These are phyloP conservation scores for Dicaeum eximium DNA, from an alignment of 2,113 vertebrate species.

Conservation along the genomic window DNA sequence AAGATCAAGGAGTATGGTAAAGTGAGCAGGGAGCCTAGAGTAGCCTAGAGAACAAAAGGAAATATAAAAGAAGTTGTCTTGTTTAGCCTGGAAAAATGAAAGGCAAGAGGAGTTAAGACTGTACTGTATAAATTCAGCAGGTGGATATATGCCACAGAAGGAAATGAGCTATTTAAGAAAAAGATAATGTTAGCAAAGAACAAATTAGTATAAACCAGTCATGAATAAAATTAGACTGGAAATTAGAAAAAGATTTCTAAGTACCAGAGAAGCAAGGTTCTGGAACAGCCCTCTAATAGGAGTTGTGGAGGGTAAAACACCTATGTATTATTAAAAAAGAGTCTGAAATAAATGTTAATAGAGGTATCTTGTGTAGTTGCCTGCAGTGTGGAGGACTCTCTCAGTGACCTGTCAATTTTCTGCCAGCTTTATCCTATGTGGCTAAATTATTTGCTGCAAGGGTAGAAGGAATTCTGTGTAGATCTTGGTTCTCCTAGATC, in stretches of 20 bases:
- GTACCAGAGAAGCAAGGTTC: conserved; percentile 6
- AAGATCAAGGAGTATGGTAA: neutral
- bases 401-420: neutral
- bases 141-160: neutral
- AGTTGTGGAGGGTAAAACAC: neutral
- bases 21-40: neutral
- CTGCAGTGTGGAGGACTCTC: neutral
- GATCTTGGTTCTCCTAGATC: neutral
- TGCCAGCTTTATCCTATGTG: neutral
- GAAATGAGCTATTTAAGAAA: conserved; percentile 42
- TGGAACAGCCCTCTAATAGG: conserved; percentile 24
- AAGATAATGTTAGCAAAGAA: conserved; percentile 30
- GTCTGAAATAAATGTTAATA: neutral
- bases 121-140: neutral
- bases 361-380: neutral
- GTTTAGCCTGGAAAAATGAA: conserved; percentile 16
- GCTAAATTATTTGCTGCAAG: neutral
- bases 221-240: conserved; percentile 54
- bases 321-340: neutral
- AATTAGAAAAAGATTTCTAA: conserved; percentile 30
- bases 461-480: neutral
- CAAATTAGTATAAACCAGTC: conserved; percentile 36
- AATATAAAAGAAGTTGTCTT: neutral
- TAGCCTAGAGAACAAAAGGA: neutral
- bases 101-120: neutral